Evolutionary conservation across 2,888 invertebrate genomes (phyloP).

Genomic region (Reticulitermes lucifugus): DNA sequence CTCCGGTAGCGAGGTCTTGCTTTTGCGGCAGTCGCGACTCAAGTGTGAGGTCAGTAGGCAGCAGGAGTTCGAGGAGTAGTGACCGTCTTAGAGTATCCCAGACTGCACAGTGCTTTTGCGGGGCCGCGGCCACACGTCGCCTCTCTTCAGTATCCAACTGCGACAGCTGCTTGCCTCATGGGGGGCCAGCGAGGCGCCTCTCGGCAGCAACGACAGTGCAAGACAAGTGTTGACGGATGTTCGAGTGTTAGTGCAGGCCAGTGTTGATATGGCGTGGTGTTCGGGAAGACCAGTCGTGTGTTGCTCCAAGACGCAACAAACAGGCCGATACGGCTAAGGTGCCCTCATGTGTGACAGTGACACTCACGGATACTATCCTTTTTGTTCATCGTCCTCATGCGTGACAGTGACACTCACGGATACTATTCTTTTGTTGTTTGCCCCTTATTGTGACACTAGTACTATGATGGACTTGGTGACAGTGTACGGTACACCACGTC

Average conservation of each 20-base stretch:
- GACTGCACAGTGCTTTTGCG: not conserved
- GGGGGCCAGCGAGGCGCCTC: constrained; percentile 22
- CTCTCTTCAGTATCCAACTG: not conserved
- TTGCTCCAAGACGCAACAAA: not conserved
- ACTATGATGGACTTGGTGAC: constrained; percentile 18
- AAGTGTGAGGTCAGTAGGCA: constrained; percentile 39
- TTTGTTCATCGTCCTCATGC: not conserved
- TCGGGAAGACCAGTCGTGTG: not conserved
- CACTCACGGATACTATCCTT: not conserved
- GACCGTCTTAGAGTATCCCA: not conserved
- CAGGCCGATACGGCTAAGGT: not conserved
- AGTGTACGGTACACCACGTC: not conserved
- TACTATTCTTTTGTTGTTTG: not conserved
- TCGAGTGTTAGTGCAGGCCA: constrained; percentile 14
- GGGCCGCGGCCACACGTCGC: not conserved
- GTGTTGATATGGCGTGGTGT: constrained; percentile 30
- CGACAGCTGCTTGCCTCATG: constrained; percentile 14
- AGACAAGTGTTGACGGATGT: not conserved
- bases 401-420: not conserved
- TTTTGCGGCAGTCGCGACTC: constrained; percentile 47
- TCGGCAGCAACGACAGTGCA: not conserved
- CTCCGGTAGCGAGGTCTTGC: constrained; percentile 32
- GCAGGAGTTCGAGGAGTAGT: not conserved
- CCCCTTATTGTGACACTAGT: not conserved
- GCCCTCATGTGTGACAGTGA: not conserved